Evolutionary conservation across 2,888 invertebrate species (phyloP).

Genomic region (Caenorhabditis imperialis): DNA sequence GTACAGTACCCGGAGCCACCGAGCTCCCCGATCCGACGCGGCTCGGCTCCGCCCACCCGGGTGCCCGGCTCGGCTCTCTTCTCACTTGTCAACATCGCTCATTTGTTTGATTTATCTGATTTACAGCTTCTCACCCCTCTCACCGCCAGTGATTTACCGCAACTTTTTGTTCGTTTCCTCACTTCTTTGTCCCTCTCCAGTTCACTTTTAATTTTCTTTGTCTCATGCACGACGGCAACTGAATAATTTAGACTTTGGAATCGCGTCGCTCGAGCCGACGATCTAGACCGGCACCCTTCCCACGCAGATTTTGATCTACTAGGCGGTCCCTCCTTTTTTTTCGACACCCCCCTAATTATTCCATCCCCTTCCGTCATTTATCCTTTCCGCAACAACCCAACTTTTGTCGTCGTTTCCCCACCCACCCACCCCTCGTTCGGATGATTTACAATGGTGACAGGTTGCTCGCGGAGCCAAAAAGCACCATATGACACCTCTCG

Average conservation of each 20-base stretch:
- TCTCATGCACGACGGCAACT: background rate
- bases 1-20: constrained; percentile 6
- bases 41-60: constrained; percentile 5
- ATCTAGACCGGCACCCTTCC: background rate
- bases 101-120: constrained; percentile 51
- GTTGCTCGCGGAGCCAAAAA: constrained; percentile 16
- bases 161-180: constrained; percentile 14
- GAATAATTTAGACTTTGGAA: constrained; percentile 10
- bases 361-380: background rate
- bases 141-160: constrained; percentile 29
- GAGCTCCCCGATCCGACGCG: constrained; percentile 21
- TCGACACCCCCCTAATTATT: background rate
- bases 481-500: constrained; percentile 31
- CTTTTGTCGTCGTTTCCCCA: background rate
- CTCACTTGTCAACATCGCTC: constrained; percentile 49
- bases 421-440: background rate
- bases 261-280: background rate
- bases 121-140: constrained; percentile 35
- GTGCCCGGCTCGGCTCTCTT: background rate
- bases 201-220: constrained; percentile 15
- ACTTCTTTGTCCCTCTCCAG: constrained; percentile 8
- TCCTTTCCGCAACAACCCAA: background rate
- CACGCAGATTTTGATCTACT: constrained; percentile 4
- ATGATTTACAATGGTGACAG: constrained; percentile 10
- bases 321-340: background rate